A percentile compares a stretch with the other conserved stretches of the same genome.
phyloP scores from a whole-genome alignment of 2,797 vertebrate genomes.

The Eidolon dupreanum region DNA sequence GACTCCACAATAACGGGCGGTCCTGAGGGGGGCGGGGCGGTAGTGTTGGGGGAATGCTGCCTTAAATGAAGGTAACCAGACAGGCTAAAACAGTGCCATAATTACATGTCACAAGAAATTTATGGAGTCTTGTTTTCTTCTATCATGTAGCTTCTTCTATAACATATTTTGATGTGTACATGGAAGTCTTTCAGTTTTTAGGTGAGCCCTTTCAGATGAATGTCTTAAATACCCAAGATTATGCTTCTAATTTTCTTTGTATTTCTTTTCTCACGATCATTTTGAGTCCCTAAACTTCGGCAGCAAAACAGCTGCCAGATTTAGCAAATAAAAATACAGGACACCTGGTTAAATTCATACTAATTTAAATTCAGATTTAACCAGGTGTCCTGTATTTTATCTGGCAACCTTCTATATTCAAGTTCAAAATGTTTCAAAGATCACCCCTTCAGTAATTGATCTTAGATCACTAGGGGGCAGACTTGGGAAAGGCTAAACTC shows the following conservation, averaged over 20 bases:
- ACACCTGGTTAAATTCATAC: neutral
- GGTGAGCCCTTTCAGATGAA: neutral
- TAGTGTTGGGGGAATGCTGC: too few species aligned
- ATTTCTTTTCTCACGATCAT: neutral
- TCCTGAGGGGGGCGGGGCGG: neutral
- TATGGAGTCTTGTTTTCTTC: neutral
- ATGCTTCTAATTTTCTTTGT: neutral
- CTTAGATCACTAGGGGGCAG: neutral
- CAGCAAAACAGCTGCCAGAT: neutral
- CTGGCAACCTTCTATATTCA: neutral
- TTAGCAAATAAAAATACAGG: constrained; percentile 12
- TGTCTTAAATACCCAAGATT: neutral
- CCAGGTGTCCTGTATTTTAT: neutral
- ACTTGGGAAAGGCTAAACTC: neutral
- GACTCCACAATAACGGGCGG: neutral
- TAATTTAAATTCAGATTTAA: constrained; percentile 28
- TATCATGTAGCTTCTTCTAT: neutral
- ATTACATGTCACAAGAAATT: neutral
- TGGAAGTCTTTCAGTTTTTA: neutral
- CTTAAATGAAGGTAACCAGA: neutral
- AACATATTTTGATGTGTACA: neutral
- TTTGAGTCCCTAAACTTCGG: neutral
- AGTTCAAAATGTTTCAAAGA: neutral
- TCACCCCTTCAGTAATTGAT: neutral
- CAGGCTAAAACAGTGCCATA: neutral